Evolutionary conservation across 2,888 invertebrate genomes (phyloP).

Genomic region (Sabatieria punctata): DNA sequence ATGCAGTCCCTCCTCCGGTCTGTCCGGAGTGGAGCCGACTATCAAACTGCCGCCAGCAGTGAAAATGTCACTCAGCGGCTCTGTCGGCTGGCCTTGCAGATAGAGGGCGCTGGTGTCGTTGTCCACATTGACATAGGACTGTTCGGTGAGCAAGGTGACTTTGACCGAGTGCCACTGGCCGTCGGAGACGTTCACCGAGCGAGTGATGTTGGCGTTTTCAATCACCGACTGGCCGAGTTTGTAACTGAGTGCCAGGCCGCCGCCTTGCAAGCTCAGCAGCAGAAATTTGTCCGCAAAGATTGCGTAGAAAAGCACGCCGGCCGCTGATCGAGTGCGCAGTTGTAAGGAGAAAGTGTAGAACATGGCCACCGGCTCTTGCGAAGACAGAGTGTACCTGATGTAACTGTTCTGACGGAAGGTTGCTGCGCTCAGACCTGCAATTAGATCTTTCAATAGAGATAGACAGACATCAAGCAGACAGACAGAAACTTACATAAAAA

Average conservation of each 20-base stretch:
- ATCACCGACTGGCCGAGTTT: background rate
- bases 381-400: background rate
- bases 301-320: background rate
- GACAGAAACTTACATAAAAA: background rate
- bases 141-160: slow-evolving; percentile 2
- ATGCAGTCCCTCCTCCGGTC: background rate
- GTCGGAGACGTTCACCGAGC: background rate
- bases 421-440: slow-evolving; percentile 1
- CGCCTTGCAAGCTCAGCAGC: background rate
- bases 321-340: background rate
- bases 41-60: background rate
- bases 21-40: background rate
- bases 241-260: background rate
- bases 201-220: background rate
- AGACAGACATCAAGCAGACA: background rate
- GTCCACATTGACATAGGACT: background rate
- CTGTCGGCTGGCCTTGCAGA: background rate
- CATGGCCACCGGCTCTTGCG: background rate
- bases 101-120: background rate
- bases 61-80: background rate
- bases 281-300: background rate
- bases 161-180: slow-evolving; percentile 1
- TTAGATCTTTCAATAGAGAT: background rate
- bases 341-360: slow-evolving; percentile 4
- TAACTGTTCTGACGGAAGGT: background rate